These are phyloP conservation scores for Caenorhabditis tropicalis DNA, from an alignment of 1,140 invertebrate genomes.

Conservation along the genomic window DNA sequence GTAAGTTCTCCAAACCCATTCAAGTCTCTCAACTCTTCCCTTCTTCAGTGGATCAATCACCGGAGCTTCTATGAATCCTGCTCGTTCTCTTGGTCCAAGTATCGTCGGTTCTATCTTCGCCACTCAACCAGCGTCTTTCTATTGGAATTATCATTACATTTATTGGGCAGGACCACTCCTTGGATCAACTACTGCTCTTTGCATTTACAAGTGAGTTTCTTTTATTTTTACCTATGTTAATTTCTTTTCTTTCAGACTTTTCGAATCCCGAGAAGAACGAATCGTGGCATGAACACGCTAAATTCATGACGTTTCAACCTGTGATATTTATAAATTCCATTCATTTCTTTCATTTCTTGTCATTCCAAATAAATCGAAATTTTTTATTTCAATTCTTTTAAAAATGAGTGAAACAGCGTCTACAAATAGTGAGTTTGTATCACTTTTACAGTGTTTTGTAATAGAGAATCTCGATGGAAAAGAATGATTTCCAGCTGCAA, in stretches of 20 bases:
- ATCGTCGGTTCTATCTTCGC: constrained; percentile 62
- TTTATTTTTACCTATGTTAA: constrained; percentile 37
- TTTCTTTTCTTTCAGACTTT: constrained; percentile 40
- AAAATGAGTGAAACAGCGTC: neutral
- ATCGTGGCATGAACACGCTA: constrained; percentile 40
- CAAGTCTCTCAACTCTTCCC: too few species aligned
- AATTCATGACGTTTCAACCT: constrained; percentile 5
- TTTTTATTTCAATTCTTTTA: neutral
- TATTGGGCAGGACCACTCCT: constrained; percentile 72
- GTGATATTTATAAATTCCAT: neutral
- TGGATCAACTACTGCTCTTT: constrained; percentile 67
- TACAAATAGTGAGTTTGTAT: neutral
- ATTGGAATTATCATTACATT: constrained; percentile 72
- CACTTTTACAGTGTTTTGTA: neutral
- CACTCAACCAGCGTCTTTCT: neutral
- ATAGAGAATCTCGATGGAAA: neutral
- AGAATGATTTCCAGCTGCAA: neutral
- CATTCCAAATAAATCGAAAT: neutral
- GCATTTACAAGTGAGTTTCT: constrained; percentile 45
- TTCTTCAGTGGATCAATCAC: constrained; percentile 66
- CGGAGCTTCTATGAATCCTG: constrained; percentile 74
- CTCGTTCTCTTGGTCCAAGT: constrained; percentile 73
- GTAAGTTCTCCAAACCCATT: too few species aligned
- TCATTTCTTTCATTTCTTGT: neutral
- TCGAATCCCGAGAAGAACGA: constrained; percentile 46